Percentiles rank a stretch among this genome's conserved stretches.
These are phyloP conservation scores for Ictalurus furcatus DNA, from an alignment of 2,113 vertebrate species.

Conservation along the genomic window DNA sequence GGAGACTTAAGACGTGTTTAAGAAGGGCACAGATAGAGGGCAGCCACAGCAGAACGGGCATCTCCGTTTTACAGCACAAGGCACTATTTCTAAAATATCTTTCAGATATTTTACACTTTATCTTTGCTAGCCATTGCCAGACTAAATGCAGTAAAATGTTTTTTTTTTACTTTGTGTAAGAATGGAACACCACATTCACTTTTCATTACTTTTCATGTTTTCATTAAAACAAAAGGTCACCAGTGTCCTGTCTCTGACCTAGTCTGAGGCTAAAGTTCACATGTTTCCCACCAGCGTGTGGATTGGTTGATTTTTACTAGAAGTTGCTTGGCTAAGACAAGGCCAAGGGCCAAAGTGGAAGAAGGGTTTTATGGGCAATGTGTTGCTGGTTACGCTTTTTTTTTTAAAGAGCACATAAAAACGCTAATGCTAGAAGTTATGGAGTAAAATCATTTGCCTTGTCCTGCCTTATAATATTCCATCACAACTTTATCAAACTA, in stretches of 20 bases:
- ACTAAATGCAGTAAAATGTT: neutral
- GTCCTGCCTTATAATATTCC: conserved; percentile 36
- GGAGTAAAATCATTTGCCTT: conserved; percentile 35
- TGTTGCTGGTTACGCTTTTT: conserved; percentile 47
- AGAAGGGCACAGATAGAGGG: neutral
- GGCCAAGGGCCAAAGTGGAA: conserved; percentile 53
- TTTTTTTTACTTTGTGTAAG: neutral
- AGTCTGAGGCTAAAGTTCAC: conserved; percentile 52
- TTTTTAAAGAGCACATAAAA: conserved; percentile 34
- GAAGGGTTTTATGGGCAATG: conserved; percentile 54
- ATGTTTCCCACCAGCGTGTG: conserved; percentile 55
- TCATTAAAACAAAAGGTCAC: conserved; percentile 45
- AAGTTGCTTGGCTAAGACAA: conserved; percentile 45
- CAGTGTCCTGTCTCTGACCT: conserved; percentile 49
- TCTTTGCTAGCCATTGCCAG: neutral
- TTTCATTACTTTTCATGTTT: no score
- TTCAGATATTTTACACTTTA: neutral
- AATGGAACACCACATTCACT: conserved; percentile 43
- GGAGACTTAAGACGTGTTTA: neutral
- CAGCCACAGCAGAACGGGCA: neutral
- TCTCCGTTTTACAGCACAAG: neutral
- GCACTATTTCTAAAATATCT: neutral
- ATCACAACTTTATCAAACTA: neutral
- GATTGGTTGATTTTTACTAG: conserved; percentile 53
- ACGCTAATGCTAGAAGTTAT: conserved; percentile 36